A percentile compares a stretch with the other conserved stretches of the same genome.
Conservation (phyloP, 2,888 invertebrate genomes). For the Nineta flava region DNA sequence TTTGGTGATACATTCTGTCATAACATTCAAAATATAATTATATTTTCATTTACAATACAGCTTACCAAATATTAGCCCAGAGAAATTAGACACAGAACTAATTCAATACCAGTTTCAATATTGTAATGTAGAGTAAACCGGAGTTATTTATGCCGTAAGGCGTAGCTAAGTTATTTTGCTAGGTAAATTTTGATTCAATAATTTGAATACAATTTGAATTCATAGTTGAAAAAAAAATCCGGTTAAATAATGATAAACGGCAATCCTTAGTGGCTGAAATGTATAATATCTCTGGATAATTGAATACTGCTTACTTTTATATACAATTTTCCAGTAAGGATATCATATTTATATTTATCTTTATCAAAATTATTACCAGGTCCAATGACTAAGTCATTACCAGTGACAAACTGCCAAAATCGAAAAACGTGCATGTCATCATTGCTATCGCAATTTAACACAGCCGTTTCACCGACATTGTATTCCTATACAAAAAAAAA, state of each 20-base stretch:
- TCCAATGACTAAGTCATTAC: constrained; percentile 38
- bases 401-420: constrained; percentile 43
- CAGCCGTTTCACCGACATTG: constrained; percentile 37
- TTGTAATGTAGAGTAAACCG: no score
- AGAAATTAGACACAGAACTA: neutral
- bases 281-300: neutral
- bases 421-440: constrained; percentile 47
- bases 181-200: no score
- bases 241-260: no score
- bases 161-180: no score
- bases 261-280: no score
- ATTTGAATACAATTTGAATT: no score
- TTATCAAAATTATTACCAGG: constrained; percentile 42
- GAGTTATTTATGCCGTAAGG: no score
- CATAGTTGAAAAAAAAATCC: no score
- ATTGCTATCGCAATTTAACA: constrained; percentile 44
- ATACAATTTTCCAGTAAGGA: constrained; percentile 44
- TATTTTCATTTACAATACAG: no score
- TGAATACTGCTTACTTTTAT: constrained; percentile 34
- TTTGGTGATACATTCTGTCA: constrained; percentile 39
- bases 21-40: neutral
- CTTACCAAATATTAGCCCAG: no score
- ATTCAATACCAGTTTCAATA: no score
- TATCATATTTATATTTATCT: constrained; percentile 50
- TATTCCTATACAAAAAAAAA: constrained; percentile 27